phyloP scores from a whole-genome alignment of 2,113 vertebrate genomes.

The Cyprinodon tularosa region DNA sequence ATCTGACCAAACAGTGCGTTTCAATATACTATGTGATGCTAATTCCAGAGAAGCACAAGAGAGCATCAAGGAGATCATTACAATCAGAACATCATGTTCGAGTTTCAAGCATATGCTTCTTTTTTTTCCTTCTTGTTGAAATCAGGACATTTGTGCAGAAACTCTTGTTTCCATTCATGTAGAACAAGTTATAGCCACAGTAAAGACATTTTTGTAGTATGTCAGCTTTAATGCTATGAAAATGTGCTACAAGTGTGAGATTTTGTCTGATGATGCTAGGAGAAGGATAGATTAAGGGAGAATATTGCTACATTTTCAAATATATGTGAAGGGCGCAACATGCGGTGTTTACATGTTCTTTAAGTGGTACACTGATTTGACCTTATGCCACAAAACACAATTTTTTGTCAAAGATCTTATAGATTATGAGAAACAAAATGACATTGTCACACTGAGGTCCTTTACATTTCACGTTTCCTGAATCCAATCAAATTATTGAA shows the following conservation, averaged over 20 bases:
- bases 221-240: constrained; percentile 59
- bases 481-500: not conserved
- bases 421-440: not conserved
- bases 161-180: constrained; percentile 6
- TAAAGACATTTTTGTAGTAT: constrained; percentile 47
- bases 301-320: not conserved
- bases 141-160: constrained; percentile 4
- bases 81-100: constrained; percentile 25
- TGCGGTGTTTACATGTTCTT: constrained; percentile 16
- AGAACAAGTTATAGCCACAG: constrained; percentile 15
- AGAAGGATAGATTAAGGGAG: constrained; percentile 29
- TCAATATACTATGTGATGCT: constrained; percentile 60
- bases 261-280: constrained; percentile 55
- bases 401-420: not conserved
- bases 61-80: constrained; percentile 52
- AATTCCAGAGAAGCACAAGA: constrained; percentile 53
- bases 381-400: not conserved
- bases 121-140: constrained; percentile 23
- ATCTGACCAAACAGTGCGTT: constrained; percentile 60
- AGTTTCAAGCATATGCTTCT: not conserved
- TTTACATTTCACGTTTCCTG: not conserved
- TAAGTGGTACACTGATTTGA: constrained; percentile 11
- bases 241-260: constrained; percentile 60
- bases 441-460: not conserved
- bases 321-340: not conserved